Base-by-base conservation (phyloP, 1,140 invertebrate genomes). In the Harpegnathos saltator region DNA sequence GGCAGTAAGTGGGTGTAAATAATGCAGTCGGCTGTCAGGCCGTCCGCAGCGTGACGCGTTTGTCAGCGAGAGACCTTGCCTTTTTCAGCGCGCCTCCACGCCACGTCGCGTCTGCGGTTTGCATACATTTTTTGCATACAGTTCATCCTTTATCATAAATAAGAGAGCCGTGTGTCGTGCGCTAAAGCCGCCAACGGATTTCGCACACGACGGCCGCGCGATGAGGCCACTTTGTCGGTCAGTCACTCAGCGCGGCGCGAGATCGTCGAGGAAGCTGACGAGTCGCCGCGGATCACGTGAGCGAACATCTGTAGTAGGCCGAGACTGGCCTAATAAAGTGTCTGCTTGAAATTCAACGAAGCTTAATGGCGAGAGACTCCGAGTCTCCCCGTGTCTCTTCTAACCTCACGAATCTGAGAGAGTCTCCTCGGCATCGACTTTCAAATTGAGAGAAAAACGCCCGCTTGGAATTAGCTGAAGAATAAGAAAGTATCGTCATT, bases 1-100 rank as follows among this genome's bases (percentile, higher is more conserved):
- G 65, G 75, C 50, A 80, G 63, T 80, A 80, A 80, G 65, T 80
- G 75, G 65, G 75, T 80, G 65, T 80, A 80, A 80, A 80, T 80
- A 80, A 80, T 80, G 38, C 75, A 80, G 52, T 68, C 63, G 26
- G 59, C 63, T 22, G 75, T 80, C 65, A 33, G 63, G 22, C 52
- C 75, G 75, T 56, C 74, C 62, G 63, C 75, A 69, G 69, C 63
- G 63, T 80, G 75, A 80, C 65, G 63, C 50, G 65, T 80, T 80
- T 71, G 75, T 80, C 65, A 59, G 65, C 48, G 22, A 12, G 17
- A 19, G 17, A 44, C 59, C 33, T 58, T 69, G 22, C 52, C 52
- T 48, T 78, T 69, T 80, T 80, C 54, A 77, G 24, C 62, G 22
- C 54, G 48, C 29, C 22, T 77, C 48, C 52, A 26, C 58, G 14